Base-by-base conservation (phyloP, 1,140 invertebrate species). In the Macrobrachium nipponense region DNA sequence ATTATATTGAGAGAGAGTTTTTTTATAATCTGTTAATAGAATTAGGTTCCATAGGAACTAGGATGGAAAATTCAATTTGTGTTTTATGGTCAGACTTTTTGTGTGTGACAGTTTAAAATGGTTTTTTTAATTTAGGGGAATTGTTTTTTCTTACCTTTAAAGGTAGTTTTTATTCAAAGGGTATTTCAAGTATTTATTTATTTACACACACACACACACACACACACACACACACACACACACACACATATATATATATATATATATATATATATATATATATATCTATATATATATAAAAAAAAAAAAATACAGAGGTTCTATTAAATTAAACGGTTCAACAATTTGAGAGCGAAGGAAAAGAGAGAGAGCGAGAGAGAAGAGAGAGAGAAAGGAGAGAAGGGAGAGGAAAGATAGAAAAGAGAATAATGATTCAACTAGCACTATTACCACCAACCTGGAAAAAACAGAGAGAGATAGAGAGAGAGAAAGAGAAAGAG, bases 401-500 rank as follows among this genome's bases (percentile, higher is more conserved):
- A 23, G 36, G 15, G 44, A 77, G 51, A 59, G 36, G n/a, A n/a
- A n/a, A 23, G 11, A 58, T n/a, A n/a, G n/a, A n/a, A n/a, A 3
- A 58, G 75, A 20, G 27, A 14, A n/a, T 5, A 20, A n/a, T 14
- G 61, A 62, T 62, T 62, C 15, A n/a, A 2, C 2, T 15, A n/a
- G 5, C 61, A 62, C 2, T 62, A 15, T 62, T 5, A 62, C 61
- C 61, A 17, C 68, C 14, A 27, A 15, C 27, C 27, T 6, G 23
- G 23, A 36, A 18, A 23, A 44, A 10, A 66, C 60, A 18, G 78
- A 61, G 51, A 79, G 58, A 66, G 64, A 27, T 0, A 80, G 60
- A 80, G 77, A 64, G 76, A 43, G 77, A 80, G n/a, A 43, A 23
- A 77, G 77, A 80, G 77, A 36, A 12, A 64, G 77, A 79, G 77